Evolutionary conservation across 1,140 invertebrate species (phyloP), one percentile per base, ranked within the genome.

Genomic region (Metaphire vulgaris): DNA sequence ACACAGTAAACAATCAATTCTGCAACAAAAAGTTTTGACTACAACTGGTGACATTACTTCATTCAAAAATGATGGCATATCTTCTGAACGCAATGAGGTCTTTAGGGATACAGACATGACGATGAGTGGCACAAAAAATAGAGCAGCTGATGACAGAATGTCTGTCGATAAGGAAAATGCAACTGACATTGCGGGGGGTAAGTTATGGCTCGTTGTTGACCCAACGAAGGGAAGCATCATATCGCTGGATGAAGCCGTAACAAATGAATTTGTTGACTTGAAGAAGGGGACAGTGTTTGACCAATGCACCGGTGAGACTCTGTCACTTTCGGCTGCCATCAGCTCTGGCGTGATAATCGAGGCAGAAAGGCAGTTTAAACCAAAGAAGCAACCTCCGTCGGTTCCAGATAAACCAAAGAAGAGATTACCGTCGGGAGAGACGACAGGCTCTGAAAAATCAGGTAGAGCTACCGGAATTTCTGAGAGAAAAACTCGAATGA

Each of bases 191-290:
- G 84, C 81, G 80, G 81, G 83, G 76, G 74, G 79, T 28, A 69
- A 77, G 16, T 80, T 81, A n/a, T 82, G 83, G 12, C 81, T 90
- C 16, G 32, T 79, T 21, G 75, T 75, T 0, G 77, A 79, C n/a
- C 41, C 64, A 68, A 72, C 32, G 30, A 79, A 90, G 66, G 91
- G 91, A 73, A 88, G 89, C 82, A 86, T 93, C 0, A 88, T 92
- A 73, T 92, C 92, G 14, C 94, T 94, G 83, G 89, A 90, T 79
- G 89, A 91, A 81, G 92, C 92, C 67, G 90, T 93, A 6, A 89
- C 90, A 80, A 89, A 90, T 67, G 90, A 90, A 67, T 89, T 93
- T 66, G 89, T 95, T 28, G 90, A 94, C 84, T 88, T 90, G 1
- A 89, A 90, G 80, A 88, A 89, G 41, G 92, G 92, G 66, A 85